Evolutionary conservation across 53 echinoderm and acorn worm genomes (phyloP).

Genomic region (Antedon mediterranea): DNA sequence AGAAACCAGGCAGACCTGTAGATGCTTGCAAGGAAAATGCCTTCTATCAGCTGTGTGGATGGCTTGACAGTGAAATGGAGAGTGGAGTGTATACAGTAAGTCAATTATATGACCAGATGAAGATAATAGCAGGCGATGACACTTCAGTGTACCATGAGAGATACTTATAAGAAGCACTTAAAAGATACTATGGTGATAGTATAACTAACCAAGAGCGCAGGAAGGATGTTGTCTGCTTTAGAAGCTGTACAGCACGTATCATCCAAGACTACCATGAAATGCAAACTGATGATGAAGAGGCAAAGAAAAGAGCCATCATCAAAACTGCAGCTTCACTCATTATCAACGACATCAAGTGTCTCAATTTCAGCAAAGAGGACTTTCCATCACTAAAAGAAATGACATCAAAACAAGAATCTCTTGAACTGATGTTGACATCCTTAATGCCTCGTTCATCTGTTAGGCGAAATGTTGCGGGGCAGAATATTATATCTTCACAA

Average conservation of each 20-base stretch:
- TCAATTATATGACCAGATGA: constrained; percentile 28
- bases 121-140: constrained; percentile 13
- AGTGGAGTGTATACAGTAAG: constrained; percentile 29
- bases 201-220: constrained; percentile 23
- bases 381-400: constrained; percentile 50
- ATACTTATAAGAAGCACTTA: constrained; percentile 21
- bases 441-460: constrained; percentile 24
- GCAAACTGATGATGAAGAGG: constrained; percentile 7
- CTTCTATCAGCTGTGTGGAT: constrained; percentile 34
- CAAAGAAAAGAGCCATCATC: constrained; percentile 30
- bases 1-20: constrained; percentile 40
- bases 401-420: constrained; percentile 30
- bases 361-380: constrained; percentile 31
- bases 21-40: constrained; percentile 22
- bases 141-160: constrained; percentile 14
- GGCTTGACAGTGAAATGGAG: constrained; percentile 43
- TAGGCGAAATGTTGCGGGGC: constrained; percentile 20
- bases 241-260: constrained; percentile 25
- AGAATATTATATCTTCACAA: constrained; percentile 36
- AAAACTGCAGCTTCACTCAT: constrained; percentile 46
- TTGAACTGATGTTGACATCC: constrained; percentile 24
- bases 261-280: constrained; percentile 22
- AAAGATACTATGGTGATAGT: constrained; percentile 30
- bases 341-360: constrained; percentile 35
- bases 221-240: constrained; percentile 40